Evolutionary conservation across 2,888 invertebrate species (phyloP), one percentile per base, ranked within the genome.

Genomic region (Diarsia mendica): DNA sequence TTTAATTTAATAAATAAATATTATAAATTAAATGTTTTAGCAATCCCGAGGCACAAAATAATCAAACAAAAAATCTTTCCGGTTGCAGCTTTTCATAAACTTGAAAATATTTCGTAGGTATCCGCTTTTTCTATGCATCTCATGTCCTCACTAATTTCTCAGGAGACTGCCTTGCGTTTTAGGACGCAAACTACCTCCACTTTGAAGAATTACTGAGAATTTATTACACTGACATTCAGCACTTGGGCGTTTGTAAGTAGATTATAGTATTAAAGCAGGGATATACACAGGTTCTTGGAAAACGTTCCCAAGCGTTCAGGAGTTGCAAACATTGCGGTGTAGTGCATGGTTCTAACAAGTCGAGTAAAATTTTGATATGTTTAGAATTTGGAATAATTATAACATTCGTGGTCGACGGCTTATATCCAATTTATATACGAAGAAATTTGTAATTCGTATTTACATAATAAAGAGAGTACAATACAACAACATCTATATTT

Each of bases 151-250:
- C 28, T 28, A 69, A 75, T 81, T 75, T 66, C 39, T 75, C 68
- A 67, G 18, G 75, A 60, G 61, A 80, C 58, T 60, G 66, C 11
- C 64, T 60, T 81, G 74, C 48, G 39, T 73, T 65, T 72, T 53
- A 65, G 51, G 60, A 66, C 13, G 60, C 48, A 55, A 58, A 72
- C 51, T 65, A 33, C 61, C n/a, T 44, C 15, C 15, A 61, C 33
- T 58, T 64, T 67, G 60, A 67, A 49, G 33, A 48, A 73, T 77
- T 77, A 53, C 51, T n/a, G 23, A 46, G 15, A 60, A 53, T 73
- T 61, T 63, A 61, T 66, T 53, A 53, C 46, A n/a, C 51, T 66
- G 63, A 53, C 28, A 77, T 65, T 39, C 13, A 66, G 28, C 18
- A n/a, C 15, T 39, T 13, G 44, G 46, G 66, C 49, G 28, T 58